phyloP scores from a whole-genome alignment of 2,888 invertebrate genomes.

The Panzeria rudis region DNA sequence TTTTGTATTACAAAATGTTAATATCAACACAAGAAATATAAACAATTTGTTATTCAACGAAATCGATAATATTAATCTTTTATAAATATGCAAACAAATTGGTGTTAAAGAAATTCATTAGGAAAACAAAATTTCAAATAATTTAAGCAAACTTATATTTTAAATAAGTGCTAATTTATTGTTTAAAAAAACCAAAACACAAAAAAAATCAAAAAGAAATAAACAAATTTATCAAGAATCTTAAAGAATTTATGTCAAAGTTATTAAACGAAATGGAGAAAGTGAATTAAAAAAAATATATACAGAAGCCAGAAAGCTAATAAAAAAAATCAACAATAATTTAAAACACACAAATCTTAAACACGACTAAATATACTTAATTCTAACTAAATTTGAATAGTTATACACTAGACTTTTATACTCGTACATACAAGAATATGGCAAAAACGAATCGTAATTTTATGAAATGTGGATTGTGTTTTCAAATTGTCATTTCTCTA shows the following conservation, averaged over 20 bases:
- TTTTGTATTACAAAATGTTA: conserved; percentile 24
- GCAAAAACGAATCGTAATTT: background rate
- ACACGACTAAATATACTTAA: background rate
- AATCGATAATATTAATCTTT: background rate
- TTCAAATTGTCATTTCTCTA: background rate
- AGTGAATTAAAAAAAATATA: conserved; percentile 13
- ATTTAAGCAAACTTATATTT: too few relatives aligned
- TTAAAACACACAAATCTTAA: conserved; percentile 12
- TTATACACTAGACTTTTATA: background rate
- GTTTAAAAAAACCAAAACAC: background rate
- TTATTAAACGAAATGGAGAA: conserved; percentile 37
- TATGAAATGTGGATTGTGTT: background rate
- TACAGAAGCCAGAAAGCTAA: conserved; percentile 1
- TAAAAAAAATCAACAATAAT: too few relatives aligned
- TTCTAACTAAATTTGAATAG: background rate
- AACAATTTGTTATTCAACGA: background rate
- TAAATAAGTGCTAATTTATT: too few relatives aligned
- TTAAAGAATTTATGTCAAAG: conserved; percentile 53
- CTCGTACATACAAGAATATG: background rate
- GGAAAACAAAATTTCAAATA: background rate
- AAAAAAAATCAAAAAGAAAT: background rate
- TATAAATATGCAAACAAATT: background rate
- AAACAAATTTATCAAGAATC: background rate
- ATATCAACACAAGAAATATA: background rate
- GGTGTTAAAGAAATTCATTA: background rate